Evolutionary conservation across 2,113 vertebrate species (phyloP).

Genomic region (Pyxicephalus adspersus): DNA sequence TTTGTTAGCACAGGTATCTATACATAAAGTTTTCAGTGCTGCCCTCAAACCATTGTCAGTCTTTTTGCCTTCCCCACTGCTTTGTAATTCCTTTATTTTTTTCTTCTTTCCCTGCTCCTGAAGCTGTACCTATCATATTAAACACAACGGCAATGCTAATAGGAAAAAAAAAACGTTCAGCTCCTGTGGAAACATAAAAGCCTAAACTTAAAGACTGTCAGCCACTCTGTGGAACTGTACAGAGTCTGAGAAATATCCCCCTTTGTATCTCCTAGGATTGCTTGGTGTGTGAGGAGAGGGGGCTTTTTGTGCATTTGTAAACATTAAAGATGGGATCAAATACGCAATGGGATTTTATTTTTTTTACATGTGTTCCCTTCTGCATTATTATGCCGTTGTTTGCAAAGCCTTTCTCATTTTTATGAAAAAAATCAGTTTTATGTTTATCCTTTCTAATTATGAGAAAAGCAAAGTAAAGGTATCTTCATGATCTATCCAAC

Average conservation of each 20-base stretch:
- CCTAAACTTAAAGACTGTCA: conserved; percentile 68
- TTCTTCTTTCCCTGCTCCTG: conserved; percentile 57
- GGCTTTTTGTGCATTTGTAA: conserved; percentile 67
- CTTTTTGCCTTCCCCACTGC: conserved; percentile 62
- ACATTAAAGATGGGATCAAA: conserved; percentile 69
- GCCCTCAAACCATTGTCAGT: conserved; percentile 63
- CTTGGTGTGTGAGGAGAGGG: neutral
- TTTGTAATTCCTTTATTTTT: conserved; percentile 62
- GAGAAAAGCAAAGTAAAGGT: no score
- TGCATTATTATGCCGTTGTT: conserved; percentile 34
- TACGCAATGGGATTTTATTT: conserved; percentile 66
- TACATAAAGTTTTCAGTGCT: conserved; percentile 60
- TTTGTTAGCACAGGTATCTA: conserved; percentile 59
- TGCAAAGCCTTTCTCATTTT: neutral
- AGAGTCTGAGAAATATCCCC: conserved; percentile 5
- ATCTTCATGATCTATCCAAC: no score
- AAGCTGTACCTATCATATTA: conserved; percentile 66
- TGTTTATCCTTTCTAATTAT: no score
- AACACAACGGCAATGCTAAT: conserved; percentile 70
- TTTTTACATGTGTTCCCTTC: conserved; percentile 70
- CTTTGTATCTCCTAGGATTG: conserved; percentile 14
- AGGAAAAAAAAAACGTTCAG: conserved; percentile 60
- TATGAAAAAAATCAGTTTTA: neutral
- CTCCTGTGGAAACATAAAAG: conserved; percentile 60
- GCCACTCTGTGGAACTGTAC: conserved; percentile 47